Percentiles rank a stretch among this genome's conserved stretches.
Conservation (phyloP, 2,113 vertebrate genomes). For the Theropithecus gelada region DNA sequence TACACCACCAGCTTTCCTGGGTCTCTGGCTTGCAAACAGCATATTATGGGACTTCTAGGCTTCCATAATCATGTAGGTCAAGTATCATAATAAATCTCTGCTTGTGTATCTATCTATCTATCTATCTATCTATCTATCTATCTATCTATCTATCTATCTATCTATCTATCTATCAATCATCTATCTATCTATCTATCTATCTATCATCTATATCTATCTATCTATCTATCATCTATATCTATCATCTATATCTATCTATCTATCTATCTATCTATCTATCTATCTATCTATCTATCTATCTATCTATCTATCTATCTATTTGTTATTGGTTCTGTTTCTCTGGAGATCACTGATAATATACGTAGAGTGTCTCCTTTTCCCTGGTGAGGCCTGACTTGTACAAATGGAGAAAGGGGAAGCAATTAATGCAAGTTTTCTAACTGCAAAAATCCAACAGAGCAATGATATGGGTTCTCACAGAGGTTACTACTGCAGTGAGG, state of each 20-base stretch:
- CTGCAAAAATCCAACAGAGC: not conserved
- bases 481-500: rapidly evolving
- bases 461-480: not conserved
- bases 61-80: not conserved
- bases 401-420: not conserved
- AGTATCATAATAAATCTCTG: not conserved
- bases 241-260: too few species aligned
- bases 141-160: too few species aligned
- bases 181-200: too few species aligned
- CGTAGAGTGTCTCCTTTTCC: not conserved
- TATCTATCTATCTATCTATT: not conserved
- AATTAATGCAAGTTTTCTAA: not conserved
- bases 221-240: too few species aligned
- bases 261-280: too few species aligned
- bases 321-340: not conserved
- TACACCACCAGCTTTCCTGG: not conserved
- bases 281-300: too few species aligned
- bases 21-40: not conserved
- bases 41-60: not conserved
- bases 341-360: not conserved
- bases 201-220: too few species aligned
- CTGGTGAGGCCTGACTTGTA: not conserved
- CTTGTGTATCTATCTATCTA: too few species aligned
- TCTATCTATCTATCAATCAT: too few species aligned
- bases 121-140: too few species aligned